Conservation (phyloP, 2,113 vertebrate species). For the Indicator maculatus region DNA sequence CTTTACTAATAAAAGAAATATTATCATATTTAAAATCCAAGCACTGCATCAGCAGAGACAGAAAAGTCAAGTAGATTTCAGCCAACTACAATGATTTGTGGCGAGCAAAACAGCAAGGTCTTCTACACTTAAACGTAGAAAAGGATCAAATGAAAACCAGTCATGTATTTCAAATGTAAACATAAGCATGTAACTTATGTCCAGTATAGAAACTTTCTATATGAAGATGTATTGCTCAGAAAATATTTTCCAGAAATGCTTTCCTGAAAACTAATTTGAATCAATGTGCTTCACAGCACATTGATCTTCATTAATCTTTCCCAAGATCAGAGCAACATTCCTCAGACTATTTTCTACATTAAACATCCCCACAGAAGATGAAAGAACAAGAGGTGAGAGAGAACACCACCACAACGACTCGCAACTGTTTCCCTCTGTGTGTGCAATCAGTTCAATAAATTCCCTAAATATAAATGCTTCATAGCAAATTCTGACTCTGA, state of each 20-base stretch:
- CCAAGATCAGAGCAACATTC: background rate
- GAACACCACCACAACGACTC: background rate
- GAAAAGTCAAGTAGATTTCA: background rate
- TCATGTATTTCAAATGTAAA: background rate
- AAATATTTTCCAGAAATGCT: background rate
- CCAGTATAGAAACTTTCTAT: background rate
- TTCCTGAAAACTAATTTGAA: background rate
- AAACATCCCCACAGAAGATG: background rate
- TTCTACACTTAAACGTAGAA: background rate
- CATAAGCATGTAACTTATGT: background rate
- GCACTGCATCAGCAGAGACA: background rate
- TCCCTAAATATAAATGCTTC: background rate
- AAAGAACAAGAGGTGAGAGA: background rate
- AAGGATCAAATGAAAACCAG: background rate
- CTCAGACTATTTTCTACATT: background rate
- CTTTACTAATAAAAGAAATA: background rate
- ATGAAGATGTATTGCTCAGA: background rate
- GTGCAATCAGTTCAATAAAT: background rate
- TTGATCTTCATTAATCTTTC: background rate
- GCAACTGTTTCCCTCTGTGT: background rate
- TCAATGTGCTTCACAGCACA: background rate
- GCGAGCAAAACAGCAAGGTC: background rate
- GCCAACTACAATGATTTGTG: background rate
- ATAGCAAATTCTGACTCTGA: background rate
- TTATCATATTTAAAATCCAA: background rate